Evolutionary conservation across 2,888 invertebrate genomes (phyloP).

Genomic region (Leuctra nigra): DNA sequence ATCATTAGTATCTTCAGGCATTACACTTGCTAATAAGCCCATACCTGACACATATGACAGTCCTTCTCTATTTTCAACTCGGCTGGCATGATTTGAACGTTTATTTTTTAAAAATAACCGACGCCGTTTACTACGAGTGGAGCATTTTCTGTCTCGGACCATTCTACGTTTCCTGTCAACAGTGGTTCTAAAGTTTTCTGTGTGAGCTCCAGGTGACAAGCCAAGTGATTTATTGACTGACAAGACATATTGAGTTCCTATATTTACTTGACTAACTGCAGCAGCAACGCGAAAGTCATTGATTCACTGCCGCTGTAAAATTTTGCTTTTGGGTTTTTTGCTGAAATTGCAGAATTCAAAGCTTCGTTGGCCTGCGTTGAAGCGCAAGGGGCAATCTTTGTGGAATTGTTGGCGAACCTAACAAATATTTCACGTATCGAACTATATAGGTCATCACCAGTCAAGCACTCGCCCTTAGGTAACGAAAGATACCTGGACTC

Average conservation of each 20-base stretch:
- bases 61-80: not conserved
- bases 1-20: not conserved
- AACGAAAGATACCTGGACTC: not conserved
- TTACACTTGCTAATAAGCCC: not conserved
- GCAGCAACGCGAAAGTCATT: not conserved
- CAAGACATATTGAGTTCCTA: not conserved
- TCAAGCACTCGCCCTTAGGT: not conserved
- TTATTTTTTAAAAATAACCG: not conserved
- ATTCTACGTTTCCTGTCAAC: not conserved
- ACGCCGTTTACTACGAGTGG: not conserved
- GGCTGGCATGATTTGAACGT: not conserved
- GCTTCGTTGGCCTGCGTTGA: slow-evolving; percentile 1
- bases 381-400: slow-evolving; percentile 3
- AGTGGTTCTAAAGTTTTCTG: not conserved
- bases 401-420: not conserved
- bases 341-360: not conserved
- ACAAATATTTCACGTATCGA: not conserved
- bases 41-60: not conserved
- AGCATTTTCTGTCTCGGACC: not conserved
- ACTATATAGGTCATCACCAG: not conserved
- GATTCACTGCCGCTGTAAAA: slow-evolving; percentile 3
- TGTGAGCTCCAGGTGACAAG: not conserved
- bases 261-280: not conserved
- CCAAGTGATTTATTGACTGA: not conserved
- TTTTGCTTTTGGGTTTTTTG: slow-evolving; percentile 8